A percentile compares a stretch with the other conserved stretches of the same genome.
These are phyloP conservation scores for Zosterops hypoxanthus DNA, from an alignment of 2,113 vertebrate species.

Conservation along the genomic window DNA sequence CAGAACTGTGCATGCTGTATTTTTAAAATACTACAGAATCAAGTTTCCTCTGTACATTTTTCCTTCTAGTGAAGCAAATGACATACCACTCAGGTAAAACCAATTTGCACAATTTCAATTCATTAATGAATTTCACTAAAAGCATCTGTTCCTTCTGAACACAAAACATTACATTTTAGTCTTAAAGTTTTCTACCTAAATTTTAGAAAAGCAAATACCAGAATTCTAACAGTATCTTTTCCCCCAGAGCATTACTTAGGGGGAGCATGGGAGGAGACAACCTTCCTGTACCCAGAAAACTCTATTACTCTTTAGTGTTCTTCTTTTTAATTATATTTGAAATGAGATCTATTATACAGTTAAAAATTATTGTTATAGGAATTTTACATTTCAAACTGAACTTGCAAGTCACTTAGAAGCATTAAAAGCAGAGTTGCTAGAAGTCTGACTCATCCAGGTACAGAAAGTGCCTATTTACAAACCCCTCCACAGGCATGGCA, in stretches of 20 bases:
- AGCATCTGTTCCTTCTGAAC: background rate
- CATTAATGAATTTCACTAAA: background rate
- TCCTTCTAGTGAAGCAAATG: background rate
- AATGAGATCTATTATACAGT: background rate
- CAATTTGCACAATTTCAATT: background rate
- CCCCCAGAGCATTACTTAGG: background rate
- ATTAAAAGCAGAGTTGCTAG: background rate
- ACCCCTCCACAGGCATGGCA: background rate
- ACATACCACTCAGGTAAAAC: background rate
- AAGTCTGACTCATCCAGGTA: background rate
- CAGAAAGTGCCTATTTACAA: background rate
- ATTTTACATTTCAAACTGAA: background rate
- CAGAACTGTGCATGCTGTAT: background rate
- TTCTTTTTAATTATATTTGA: background rate
- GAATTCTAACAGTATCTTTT: background rate
- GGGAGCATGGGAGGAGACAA: background rate
- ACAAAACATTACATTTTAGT: accelerated
- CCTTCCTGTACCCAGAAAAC: background rate
- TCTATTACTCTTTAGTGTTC: background rate
- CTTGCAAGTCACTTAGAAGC: background rate
- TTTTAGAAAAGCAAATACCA: background rate
- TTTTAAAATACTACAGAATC: background rate
- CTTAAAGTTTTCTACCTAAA: background rate
- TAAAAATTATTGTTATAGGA: background rate
- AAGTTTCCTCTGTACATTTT: background rate